Conservation (phyloP, 2,888 invertebrate species). For the Perizoma flavofasciatum region DNA sequence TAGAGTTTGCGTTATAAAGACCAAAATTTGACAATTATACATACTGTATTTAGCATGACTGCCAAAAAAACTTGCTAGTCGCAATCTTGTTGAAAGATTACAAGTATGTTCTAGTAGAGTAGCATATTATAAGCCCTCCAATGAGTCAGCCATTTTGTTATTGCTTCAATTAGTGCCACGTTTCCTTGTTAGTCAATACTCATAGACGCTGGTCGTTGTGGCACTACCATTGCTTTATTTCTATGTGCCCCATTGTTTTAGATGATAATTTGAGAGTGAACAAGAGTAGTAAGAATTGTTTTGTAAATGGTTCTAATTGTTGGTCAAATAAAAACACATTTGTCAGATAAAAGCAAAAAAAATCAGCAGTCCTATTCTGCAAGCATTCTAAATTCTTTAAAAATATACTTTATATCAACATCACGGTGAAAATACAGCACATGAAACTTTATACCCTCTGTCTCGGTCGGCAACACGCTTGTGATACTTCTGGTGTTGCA, state of each 20-base stretch:
- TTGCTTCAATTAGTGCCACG: constrained; percentile 45
- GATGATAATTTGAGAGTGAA: constrained; percentile 17
- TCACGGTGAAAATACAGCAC: too few relatives aligned
- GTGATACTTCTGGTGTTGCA: too few relatives aligned
- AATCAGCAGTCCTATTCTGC: too few relatives aligned
- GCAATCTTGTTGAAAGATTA: background rate
- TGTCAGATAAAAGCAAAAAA: too few relatives aligned
- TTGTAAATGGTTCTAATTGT: background rate
- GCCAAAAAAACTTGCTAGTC: background rate
- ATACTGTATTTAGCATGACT: background rate
- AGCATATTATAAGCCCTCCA: background rate
- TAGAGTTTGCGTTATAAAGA: too few relatives aligned
- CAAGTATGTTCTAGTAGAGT: background rate
- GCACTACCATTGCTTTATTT: constrained; percentile 21
- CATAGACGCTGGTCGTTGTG: constrained; percentile 22
- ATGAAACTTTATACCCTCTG: too few relatives aligned
- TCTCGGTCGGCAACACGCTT: too few relatives aligned
- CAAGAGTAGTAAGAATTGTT: background rate
- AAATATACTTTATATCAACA: too few relatives aligned
- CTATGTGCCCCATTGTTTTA: constrained; percentile 25
- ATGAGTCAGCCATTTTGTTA: constrained; percentile 43
- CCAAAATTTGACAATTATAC: too few relatives aligned
- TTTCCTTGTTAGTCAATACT: constrained; percentile 49
- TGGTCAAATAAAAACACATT: background rate
- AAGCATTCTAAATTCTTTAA: too few relatives aligned